phyloP scores from a whole-genome alignment of 2,888 invertebrate genomes.

The Zygaena filipendulae region DNA sequence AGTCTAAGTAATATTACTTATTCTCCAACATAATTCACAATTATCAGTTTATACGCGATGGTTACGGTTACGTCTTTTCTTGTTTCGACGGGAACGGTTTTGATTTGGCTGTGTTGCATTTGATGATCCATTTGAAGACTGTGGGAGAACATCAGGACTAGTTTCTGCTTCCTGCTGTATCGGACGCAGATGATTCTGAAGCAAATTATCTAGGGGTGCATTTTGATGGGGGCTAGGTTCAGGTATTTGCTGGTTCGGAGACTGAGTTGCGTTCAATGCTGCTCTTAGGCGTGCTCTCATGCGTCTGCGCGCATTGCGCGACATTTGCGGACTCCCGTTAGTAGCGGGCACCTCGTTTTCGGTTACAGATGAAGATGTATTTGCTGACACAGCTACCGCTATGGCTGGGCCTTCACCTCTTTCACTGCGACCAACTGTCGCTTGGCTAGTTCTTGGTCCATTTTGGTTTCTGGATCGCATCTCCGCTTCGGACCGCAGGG shows the following conservation, averaged over 20 bases:
- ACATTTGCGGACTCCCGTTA: slow-evolving; percentile 19
- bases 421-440: slow-evolving; percentile 1
- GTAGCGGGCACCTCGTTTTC: slow-evolving; percentile 8
- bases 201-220: too few species aligned
- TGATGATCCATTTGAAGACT: slow-evolving; percentile 24
- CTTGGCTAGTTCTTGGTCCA: slow-evolving; percentile 16
- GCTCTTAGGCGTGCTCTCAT: slow-evolving; percentile 40
- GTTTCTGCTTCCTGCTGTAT: too few species aligned
- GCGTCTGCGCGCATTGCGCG: slow-evolving; percentile 46
- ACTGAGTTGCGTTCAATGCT: slow-evolving; percentile 28
- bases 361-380: slow-evolving; percentile 1
- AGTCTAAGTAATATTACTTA: slow-evolving; percentile 9
- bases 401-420: neutral
- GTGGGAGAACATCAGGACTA: too few species aligned
- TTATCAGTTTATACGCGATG: slow-evolving; percentile 40
- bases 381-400: too few species aligned
- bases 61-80: slow-evolving; percentile 47
- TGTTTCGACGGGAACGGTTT: slow-evolving; percentile 30
- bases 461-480: slow-evolving; percentile 30
- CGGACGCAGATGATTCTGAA: too few species aligned
- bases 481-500: slow-evolving; percentile 33
- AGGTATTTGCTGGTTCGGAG: slow-evolving; percentile 13
- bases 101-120: slow-evolving; percentile 23
- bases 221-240: slow-evolving; percentile 13
- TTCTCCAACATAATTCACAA: slow-evolving; percentile 1